phyloP scores from a whole-genome alignment of 2,888 invertebrate species.

The Chloroclysta siterata region DNA sequence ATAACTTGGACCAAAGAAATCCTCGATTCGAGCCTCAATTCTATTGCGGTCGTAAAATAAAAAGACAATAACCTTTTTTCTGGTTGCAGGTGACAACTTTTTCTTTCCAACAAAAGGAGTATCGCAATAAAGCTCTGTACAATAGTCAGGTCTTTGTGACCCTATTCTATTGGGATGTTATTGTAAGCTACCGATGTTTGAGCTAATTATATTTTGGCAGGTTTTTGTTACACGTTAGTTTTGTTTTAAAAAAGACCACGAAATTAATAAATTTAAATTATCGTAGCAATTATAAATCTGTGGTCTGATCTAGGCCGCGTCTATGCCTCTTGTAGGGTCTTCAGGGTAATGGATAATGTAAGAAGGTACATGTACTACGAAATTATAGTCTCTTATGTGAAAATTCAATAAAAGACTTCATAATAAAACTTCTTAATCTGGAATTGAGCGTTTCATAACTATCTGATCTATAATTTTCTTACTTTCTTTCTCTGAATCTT shows the following conservation, averaged over 20 bases:
- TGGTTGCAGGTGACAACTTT: slow-evolving; percentile 40
- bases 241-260: not conserved
- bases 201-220: slow-evolving; percentile 25
- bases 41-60: slow-evolving; percentile 35
- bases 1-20: slow-evolving; percentile 28
- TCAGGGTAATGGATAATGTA: too few relatives aligned
- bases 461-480: too few relatives aligned
- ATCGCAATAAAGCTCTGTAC: slow-evolving; percentile 28
- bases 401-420: too few relatives aligned
- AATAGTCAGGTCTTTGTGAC: slow-evolving; percentile 35
- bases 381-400: too few relatives aligned
- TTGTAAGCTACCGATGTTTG: slow-evolving; percentile 27
- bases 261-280: too few relatives aligned
- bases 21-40: slow-evolving; percentile 17
- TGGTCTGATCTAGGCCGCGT: too few relatives aligned
- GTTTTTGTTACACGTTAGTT: slow-evolving; percentile 2
- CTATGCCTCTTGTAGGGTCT: too few relatives aligned
- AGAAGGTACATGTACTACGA: too few relatives aligned
- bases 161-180: slow-evolving; percentile 35
- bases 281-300: too few relatives aligned
- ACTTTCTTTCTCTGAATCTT: too few relatives aligned
- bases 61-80: slow-evolving; percentile 32
- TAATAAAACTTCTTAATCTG: too few relatives aligned
- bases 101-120: slow-evolving; percentile 40
- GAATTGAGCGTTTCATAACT: too few relatives aligned